These are phyloP conservation scores for Andrena bicolor DNA, from an alignment of 2,888 invertebrate genomes.

Conservation along the genomic window DNA sequence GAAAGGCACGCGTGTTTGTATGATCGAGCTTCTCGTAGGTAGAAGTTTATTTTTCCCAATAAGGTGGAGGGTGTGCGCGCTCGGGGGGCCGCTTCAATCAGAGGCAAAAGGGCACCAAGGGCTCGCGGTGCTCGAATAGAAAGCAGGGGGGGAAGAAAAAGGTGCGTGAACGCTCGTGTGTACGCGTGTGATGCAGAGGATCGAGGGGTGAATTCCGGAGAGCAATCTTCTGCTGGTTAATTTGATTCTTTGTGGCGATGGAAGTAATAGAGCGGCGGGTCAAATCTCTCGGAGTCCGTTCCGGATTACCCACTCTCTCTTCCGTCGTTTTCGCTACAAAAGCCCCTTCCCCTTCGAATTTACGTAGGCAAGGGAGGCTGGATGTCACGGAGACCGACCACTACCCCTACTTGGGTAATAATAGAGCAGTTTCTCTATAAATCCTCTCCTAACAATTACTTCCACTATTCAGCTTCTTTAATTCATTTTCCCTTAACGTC, in stretches of 20 bases:
- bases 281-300: constrained; percentile 79
- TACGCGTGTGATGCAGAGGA: constrained; percentile 24
- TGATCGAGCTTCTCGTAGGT: constrained; percentile 6
- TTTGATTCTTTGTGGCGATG: constrained; percentile 81
- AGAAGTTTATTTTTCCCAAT: not conserved
- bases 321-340: constrained; percentile 54
- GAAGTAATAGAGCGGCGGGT: constrained; percentile 78
- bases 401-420: not conserved
- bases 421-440: not conserved
- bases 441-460: not conserved
- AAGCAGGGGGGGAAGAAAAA: constrained; percentile 65
- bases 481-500: not conserved
- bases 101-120: constrained; percentile 75
- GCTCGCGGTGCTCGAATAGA: constrained; percentile 74
- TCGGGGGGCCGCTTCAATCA: constrained; percentile 74
- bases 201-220: constrained; percentile 11
- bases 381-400: not conserved
- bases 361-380: not conserved
- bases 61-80: constrained; percentile 52
- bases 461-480: not conserved
- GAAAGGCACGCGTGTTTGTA: not conserved
- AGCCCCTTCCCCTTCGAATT: constrained; percentile 21
- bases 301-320: constrained; percentile 76
- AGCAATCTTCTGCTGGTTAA: constrained; percentile 78
- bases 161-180: constrained; percentile 47